These are phyloP conservation scores for Coendou prehensilis DNA, from an alignment of 2,797 vertebrate species.

Conservation along the genomic window DNA sequence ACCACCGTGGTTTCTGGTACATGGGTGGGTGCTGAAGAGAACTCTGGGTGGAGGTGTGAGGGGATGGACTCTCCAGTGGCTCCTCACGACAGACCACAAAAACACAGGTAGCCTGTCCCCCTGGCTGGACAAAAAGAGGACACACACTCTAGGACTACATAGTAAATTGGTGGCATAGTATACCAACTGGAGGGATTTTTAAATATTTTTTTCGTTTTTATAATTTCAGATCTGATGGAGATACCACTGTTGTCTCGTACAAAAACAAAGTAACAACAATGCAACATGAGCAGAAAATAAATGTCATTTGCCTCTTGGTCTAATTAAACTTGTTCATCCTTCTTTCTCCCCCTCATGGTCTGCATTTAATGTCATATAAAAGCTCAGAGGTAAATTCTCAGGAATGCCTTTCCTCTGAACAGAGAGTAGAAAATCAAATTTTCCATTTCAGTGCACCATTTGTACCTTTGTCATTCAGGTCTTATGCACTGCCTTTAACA, in stretches of 20 bases:
- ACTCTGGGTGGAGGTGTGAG: background rate
- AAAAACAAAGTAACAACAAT: background rate
- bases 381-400: slow-evolving; percentile 24
- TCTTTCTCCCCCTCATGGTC: background rate
- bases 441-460: background rate
- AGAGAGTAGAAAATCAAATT: background rate
- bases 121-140: background rate
- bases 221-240: background rate
- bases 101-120: too few species aligned
- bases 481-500: background rate
- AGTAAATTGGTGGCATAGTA: background rate
- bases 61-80: background rate
- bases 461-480: background rate
- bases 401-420: slow-evolving; percentile 16
- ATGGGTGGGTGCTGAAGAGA: fast-evolving
- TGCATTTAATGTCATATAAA: background rate
- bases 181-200: background rate
- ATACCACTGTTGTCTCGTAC: background rate
- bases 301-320: background rate
- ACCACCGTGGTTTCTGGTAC: background rate
- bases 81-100: background rate
- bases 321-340: background rate
- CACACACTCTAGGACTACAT: too few species aligned
- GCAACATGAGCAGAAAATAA: slow-evolving; percentile 26
- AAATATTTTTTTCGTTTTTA: background rate